Conservation (phyloP, 2,888 invertebrate species). For the Protophormia terraenovae region DNA sequence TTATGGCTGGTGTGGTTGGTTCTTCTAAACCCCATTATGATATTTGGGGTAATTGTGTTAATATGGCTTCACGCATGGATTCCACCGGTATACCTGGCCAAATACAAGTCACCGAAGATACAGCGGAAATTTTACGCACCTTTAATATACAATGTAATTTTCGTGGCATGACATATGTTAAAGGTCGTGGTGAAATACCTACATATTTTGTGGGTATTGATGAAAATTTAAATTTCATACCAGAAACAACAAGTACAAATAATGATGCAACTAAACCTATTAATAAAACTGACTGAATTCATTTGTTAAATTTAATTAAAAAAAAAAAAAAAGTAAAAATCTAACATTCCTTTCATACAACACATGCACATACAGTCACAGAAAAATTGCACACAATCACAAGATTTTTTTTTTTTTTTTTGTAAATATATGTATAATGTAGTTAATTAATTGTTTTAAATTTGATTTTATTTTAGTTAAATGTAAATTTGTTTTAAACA, state of each 20-base stretch:
- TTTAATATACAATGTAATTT: conserved; percentile 87
- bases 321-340: too few relatives aligned
- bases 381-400: neutral
- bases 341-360: neutral
- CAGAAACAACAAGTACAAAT: conserved; percentile 55
- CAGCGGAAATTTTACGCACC: conserved; percentile 86
- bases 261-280: conserved; percentile 9
- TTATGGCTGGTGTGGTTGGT: conserved; percentile 97
- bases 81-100: conserved; percentile 91
- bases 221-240: conserved; percentile 81
- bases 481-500: neutral
- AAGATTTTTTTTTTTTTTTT: too few relatives aligned
- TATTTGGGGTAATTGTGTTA: conserved; percentile 98
- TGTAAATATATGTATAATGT: too few relatives aligned
- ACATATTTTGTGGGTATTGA: conserved; percentile 89
- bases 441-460: too few relatives aligned
- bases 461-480: neutral
- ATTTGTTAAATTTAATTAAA: neutral
- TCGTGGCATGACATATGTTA: conserved; percentile 87
- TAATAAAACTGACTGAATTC: conserved; percentile 20
- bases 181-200: conserved; percentile 86
- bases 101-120: conserved; percentile 90
- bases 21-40: conserved; percentile 96
- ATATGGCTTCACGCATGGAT: conserved; percentile 98
- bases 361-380: neutral